Evolutionary conservation across 2,113 vertebrate genomes (phyloP), one percentile per base, ranked within the genome.

Genomic region (Sylvia atricapilla): DNA sequence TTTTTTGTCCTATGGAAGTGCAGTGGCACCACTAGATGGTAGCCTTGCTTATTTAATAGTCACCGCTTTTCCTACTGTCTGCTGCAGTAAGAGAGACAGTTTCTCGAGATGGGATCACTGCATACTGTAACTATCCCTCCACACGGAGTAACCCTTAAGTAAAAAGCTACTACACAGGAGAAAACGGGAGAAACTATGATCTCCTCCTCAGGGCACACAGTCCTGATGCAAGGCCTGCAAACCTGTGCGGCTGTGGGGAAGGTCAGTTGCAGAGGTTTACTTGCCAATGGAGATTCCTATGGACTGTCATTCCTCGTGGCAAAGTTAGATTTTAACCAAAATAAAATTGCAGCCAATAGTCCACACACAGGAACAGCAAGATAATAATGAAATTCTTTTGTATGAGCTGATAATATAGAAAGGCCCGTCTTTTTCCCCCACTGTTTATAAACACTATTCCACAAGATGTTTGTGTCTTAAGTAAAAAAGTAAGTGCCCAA

Each of bases 11-110:
- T 22, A 9, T 0, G 19, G 18, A 78, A n/a, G 46, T 7, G 3
- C 56, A 41, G 47, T 20, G 56, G n/a, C 25, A 88, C 94, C 95
- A 81, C 96, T 94, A 97, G 96, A 92, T 96, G 96, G 95, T 90
- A 94, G 92, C 69, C 64, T 95, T 97, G 94, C 63, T 94, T 90
- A 46, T 55, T 85, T 50, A 68, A 70, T 41, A 9, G 7, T 35
- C 67, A 31, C n/a, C 28, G 8, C 37, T 50, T 39, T 19, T 19
- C 19, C 39, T 59, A 1, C 55, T 52, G 74, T 1, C 28, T 4
- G 3, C 56, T 46, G 74, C 59, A 41, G 59, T 0, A 1, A 56
- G 15, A 49, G 12, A 64, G 53, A 35, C 3, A 35, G 72, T 41
- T 90, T 50, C n/a, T 84, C 6, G 18, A 64, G 46, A 31, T 17